phyloP scores from a whole-genome alignment of 1,140 invertebrate species.

The Heliothis virescens region DNA sequence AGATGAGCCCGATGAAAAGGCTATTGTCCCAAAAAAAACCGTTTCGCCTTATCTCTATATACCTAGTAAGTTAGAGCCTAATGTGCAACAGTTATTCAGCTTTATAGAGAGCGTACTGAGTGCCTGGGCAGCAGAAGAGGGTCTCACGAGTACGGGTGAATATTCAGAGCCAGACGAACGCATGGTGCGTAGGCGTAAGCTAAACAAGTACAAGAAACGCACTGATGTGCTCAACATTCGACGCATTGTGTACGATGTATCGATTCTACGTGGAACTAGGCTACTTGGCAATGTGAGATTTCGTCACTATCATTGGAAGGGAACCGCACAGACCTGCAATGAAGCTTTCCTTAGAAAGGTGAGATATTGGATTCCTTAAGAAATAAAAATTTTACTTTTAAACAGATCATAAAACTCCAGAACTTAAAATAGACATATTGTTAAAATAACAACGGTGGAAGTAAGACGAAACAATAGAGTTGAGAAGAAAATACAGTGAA shows the following conservation, averaged over 20 bases:
- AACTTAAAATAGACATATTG: background rate
- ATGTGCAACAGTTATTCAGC: constrained; percentile 92
- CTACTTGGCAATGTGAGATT: constrained; percentile 89
- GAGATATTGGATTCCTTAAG: constrained; percentile 55
- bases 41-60: constrained; percentile 84
- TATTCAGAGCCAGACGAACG: constrained; percentile 88
- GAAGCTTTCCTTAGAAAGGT: constrained; percentile 92
- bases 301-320: constrained; percentile 91
- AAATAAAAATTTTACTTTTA: constrained; percentile 35
- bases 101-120: constrained; percentile 91
- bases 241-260: constrained; percentile 89
- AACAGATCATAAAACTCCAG: background rate
- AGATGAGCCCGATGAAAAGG: constrained; percentile 76
- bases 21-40: constrained; percentile 78
- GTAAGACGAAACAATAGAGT: constrained; percentile 22
- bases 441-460: constrained; percentile 18
- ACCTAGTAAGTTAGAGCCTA: constrained; percentile 88
- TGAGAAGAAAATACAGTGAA: constrained; percentile 30
- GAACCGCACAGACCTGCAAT: constrained; percentile 91
- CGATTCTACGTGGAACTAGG: constrained; percentile 88
- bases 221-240: constrained; percentile 88
- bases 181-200: constrained; percentile 88
- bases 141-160: constrained; percentile 89
- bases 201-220: constrained; percentile 88
- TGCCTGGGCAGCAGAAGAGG: constrained; percentile 90